These are phyloP conservation scores for Hoplostethus mediterraneus DNA, from an alignment of 2,797 vertebrate species.

Conservation along the genomic window DNA sequence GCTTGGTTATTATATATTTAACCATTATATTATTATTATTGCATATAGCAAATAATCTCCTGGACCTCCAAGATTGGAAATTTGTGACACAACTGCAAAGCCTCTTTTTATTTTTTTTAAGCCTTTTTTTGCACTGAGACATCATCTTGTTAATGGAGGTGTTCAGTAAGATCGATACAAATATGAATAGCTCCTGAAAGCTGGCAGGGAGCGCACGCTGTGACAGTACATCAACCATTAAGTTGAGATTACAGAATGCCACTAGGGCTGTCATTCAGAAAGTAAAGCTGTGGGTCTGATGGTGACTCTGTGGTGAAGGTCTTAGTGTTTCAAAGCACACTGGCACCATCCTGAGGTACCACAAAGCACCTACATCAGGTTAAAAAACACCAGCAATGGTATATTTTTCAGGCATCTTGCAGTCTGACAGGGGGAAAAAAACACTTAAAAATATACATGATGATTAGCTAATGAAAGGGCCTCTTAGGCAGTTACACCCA, in stretches of 20 bases:
- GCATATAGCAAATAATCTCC: neutral
- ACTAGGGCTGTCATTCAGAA: slow-evolving; percentile 42
- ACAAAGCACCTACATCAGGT: slow-evolving; percentile 41
- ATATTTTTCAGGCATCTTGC: neutral
- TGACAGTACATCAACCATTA: slow-evolving; percentile 52
- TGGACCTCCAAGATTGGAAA: slow-evolving; percentile 6
- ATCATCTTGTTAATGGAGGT: slow-evolving; percentile 33
- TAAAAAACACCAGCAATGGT: neutral
- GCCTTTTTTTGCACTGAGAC: slow-evolving; percentile 17
- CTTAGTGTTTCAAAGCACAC: slow-evolving; percentile 67
- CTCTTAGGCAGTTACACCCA: neutral
- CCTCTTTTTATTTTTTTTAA: slow-evolving; percentile 11
- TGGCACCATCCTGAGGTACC: slow-evolving; percentile 75
- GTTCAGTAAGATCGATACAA: slow-evolving; percentile 37
- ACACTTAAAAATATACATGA: neutral
- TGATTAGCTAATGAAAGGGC: neutral
- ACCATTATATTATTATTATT: too few relatives aligned
- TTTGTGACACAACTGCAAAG: slow-evolving; percentile 29
- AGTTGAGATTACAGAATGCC: slow-evolving; percentile 59
- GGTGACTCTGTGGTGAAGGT: slow-evolving; percentile 12
- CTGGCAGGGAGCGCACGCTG: slow-evolving; percentile 48
- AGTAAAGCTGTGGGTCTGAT: slow-evolving; percentile 25
- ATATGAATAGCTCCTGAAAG: slow-evolving; percentile 46
- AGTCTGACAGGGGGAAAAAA: neutral
- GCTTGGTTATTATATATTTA: too few relatives aligned